Conservation (phyloP, 1,140 invertebrate genomes). For the Steinernema feltiae region DNA sequence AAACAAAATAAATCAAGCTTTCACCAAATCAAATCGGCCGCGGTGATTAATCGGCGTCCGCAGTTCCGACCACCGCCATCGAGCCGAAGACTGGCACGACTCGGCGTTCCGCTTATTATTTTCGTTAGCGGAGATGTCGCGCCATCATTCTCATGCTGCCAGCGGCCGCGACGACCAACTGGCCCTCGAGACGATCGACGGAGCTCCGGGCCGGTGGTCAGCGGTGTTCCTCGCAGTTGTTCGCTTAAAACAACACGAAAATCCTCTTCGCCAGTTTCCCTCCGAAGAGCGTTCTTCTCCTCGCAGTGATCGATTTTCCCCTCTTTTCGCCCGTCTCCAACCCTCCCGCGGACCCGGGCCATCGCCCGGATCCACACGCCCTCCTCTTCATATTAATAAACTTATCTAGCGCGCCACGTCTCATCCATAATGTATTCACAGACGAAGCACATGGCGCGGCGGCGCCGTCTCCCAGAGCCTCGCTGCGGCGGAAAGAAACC, state of each 20-base stretch:
- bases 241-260: conserved; percentile 11
- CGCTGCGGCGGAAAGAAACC: not conserved
- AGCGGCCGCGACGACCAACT: not conserved
- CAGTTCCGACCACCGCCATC: not conserved
- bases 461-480: too few relatives aligned
- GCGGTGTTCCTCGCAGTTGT: not conserved
- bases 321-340: not conserved
- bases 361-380: not conserved
- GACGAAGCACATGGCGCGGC: not conserved
- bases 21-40: not conserved
- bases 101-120: not conserved
- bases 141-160: not conserved
- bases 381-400: conserved; percentile 5
- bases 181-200: not conserved
- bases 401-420: not conserved
- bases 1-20: not conserved
- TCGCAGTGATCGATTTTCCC: not conserved
- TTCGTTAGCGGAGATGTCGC: not conserved
- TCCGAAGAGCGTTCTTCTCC: not conserved
- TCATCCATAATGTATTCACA: conserved; percentile 9
- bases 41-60: not conserved
- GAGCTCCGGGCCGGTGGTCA: not conserved
- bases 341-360: not conserved
- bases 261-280: too few relatives aligned
- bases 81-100: not conserved